Conservation (phyloP, 1,140 invertebrate genomes). For the Lethocerus indicus region DNA sequence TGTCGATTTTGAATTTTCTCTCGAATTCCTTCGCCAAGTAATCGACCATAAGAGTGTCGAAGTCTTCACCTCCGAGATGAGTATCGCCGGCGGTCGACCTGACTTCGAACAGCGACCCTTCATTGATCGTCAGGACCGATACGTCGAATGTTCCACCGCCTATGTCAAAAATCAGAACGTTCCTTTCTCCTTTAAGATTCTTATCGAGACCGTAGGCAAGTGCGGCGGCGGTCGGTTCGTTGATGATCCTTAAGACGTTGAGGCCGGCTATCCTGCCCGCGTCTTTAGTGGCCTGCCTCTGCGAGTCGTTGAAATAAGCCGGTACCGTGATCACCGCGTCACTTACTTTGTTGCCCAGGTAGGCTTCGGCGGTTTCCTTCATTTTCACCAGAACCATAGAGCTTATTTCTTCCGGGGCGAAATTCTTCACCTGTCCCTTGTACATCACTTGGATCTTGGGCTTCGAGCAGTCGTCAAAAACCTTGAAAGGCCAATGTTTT, state of each 20-base stretch:
- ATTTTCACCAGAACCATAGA: constrained; percentile 72
- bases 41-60: too few relatives aligned
- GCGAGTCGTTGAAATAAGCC: constrained; percentile 52
- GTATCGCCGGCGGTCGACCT: too few relatives aligned
- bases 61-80: too few relatives aligned
- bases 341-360: constrained; percentile 32
- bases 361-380: constrained; percentile 46
- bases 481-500: constrained; percentile 44
- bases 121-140: constrained; percentile 66
- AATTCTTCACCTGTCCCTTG: constrained; percentile 32
- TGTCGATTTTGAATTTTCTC: too few relatives aligned
- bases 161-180: constrained; percentile 54
- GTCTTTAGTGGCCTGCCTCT: constrained; percentile 60
- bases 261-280: constrained; percentile 68
- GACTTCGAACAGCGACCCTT: constrained; percentile 57
- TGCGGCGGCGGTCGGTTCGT: constrained; percentile 54
- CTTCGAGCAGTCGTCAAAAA: constrained; percentile 40
- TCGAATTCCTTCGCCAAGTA: too few relatives aligned
- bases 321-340: constrained; percentile 54
- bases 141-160: constrained; percentile 71
- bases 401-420: constrained; percentile 60
- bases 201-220: constrained; percentile 61
- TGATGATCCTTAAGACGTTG: constrained; percentile 63
- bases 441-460: constrained; percentile 39
- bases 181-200: constrained; percentile 53